Base-by-base conservation (phyloP, 2,888 invertebrate genomes). In the Polydrusus tereticollis region DNA sequence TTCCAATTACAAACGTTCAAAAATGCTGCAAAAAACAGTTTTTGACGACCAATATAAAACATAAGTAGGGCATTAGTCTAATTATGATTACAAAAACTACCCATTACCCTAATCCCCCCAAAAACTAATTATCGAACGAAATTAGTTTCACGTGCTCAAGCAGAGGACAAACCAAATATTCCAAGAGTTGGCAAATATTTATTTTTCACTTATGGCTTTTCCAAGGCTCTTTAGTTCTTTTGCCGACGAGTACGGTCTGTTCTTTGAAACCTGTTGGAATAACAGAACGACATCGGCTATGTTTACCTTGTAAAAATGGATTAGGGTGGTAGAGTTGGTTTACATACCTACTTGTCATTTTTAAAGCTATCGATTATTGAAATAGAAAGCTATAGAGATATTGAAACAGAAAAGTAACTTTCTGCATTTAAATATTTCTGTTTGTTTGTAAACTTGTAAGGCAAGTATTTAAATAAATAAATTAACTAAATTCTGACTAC, bases 141-240 rank as follows among this genome's bases (percentile, higher is more conserved):
- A 70, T 65, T 47, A 41, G 58, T 16, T 65, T 70, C 70, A 70
- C 70, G 70, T 70, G 70, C 47, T 52, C 59, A 12, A 16, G 23
- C 43, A 36, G 16, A 64, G 70, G 41, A 47, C 47, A 59, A 66
- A 71, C 41, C 55, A 71, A 71, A 71, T 60, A 71, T 55, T 26
- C 16, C 29, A 65, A 71, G 71, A 71, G 71, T 57, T 38, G 43
- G 71, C 33, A 71, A 71, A 71, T 66, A 71, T 71, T 71, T 71
- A 60, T 43, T 66, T 71, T 71, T 60, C 71, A 71, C 71, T 71
- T 64, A 50, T 50, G 59, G 59, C 59, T 65, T 71, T 60, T 58
- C 70, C 41, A 14, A 29, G 36, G 29, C 23, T 33, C 38, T 64
- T 64, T 52, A 38, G 50, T 52, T 36, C 38, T 64, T 64, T 29